Evolutionary conservation across 2,797 vertebrate genomes (phyloP).

Genomic region (Fistularia commersonii): DNA sequence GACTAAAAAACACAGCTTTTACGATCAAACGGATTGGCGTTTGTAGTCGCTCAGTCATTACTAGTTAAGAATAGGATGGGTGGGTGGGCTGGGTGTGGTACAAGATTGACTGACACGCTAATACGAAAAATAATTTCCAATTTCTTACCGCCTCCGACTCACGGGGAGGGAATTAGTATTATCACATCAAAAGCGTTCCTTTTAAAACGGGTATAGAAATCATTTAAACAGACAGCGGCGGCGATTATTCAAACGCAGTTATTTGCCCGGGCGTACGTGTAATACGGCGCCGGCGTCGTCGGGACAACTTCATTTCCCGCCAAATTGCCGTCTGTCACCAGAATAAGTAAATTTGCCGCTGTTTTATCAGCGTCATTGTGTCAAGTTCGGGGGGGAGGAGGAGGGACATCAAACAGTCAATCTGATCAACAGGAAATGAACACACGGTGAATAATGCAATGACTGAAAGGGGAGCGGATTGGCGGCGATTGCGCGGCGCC

Average conservation of each 20-base stretch:
- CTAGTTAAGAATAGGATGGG: conserved; percentile 83
- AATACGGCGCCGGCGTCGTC: conserved; percentile 81
- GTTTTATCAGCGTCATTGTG: conserved; percentile 90
- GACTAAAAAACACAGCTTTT: background rate
- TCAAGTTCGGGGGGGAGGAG: conserved; percentile 74
- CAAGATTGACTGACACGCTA: conserved; percentile 91
- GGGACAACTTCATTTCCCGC: conserved; percentile 94
- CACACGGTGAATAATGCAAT: conserved; percentile 75
- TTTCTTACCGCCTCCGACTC: conserved; percentile 76
- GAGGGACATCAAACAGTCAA: conserved; percentile 83
- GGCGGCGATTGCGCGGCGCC: conserved; percentile 59
- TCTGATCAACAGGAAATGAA: conserved; percentile 93
- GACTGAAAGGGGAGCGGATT: conserved; percentile 74
- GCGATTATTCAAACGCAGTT: conserved; percentile 96
- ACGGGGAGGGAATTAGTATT: conserved; percentile 89
- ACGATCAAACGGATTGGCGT: conserved; percentile 70
- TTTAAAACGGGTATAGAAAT: conserved; percentile 90
- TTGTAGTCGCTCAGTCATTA: conserved; percentile 91
- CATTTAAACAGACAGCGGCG: conserved; percentile 95
- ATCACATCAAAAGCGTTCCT: conserved; percentile 95
- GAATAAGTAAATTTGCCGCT: conserved; percentile 92
- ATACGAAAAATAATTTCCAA: conserved; percentile 95
- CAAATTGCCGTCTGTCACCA: conserved; percentile 92
- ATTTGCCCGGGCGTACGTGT: conserved; percentile 89
- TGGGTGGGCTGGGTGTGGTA: conserved; percentile 76